Base-by-base conservation (phyloP, 2,888 invertebrate species). In the Eupelmus urozonus region DNA sequence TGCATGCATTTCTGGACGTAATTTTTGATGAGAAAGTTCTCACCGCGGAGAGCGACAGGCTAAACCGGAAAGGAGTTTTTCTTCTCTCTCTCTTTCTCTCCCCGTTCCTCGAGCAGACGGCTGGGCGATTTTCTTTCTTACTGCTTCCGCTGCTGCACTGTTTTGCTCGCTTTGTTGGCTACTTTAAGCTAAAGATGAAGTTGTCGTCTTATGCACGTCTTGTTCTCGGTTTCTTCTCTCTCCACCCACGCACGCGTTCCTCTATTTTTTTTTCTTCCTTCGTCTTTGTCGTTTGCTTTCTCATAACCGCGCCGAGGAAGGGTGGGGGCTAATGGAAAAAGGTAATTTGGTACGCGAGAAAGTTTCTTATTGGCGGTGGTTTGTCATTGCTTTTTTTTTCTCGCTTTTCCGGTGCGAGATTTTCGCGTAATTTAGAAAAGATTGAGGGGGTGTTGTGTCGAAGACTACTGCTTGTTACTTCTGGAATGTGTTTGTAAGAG, bases 291-390 rank as follows among this genome's bases (percentile, higher is more conserved):
- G 23, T 57, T 13, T 45, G 9, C 45, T 13, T 45, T 16, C 13
- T 23, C 57, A 16, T 57, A 34, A 60, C 20, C 55, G 45, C 29
- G 42, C 3, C 29, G 57, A 45, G 13, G n/a, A 20, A 49, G n/a
- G 23, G 45, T 13, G 16, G 16, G 16, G 57, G 63, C 45, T 59
- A 45, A 66, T 59, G 59, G 29, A 74, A 65, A 55, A 66, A 63
- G 62, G 63, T 55, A 20, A 72, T 63, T 72, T 63, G n/a, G 13
- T 57, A 25, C 16, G 57, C 42, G 40, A 45, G 49, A 20, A 40
- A 72, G 42, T 63, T 57, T 25, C 9, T 34, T 69, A 40, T 57
- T 57, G 67, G 20, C 34, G 23, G 9, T n/a, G 23, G 57, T 23
- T 69, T 57, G 42, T 69, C 53, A 67, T 67, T 40, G 20, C 20